phyloP scores from a whole-genome alignment of 2,797 vertebrate species.

The Hypotaenidia okinawae region DNA sequence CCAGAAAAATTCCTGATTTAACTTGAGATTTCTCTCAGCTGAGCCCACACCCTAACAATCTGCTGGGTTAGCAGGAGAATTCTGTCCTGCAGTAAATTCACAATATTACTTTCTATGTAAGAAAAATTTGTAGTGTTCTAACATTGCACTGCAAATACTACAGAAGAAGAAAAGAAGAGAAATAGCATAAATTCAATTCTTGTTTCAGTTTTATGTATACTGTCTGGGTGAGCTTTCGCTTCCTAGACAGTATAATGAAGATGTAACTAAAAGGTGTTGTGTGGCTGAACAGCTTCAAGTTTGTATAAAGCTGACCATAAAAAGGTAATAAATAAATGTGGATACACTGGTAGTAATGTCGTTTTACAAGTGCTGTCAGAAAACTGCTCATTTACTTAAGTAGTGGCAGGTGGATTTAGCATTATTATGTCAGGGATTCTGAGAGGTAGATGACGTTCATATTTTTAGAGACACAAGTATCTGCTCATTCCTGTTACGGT shows the following conservation, averaged over 20 bases:
- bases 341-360: background rate
- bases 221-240: constrained; percentile 44
- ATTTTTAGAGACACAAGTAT: constrained; percentile 36
- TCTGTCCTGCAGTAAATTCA: background rate
- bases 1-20: constrained; percentile 46
- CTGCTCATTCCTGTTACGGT: constrained; percentile 23
- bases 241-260: constrained; percentile 41
- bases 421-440: constrained; percentile 33
- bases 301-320: background rate
- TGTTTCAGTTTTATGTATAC: constrained; percentile 33
- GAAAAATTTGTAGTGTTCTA: background rate
- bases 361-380: background rate
- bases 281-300: constrained; percentile 34
- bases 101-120: background rate
- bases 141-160: background rate
- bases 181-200: background rate
- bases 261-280: constrained; percentile 35
- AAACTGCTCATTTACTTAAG: background rate
- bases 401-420: constrained; percentile 61
- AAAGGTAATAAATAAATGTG: constrained; percentile 33
- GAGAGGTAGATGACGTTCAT: constrained; percentile 40
- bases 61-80: constrained; percentile 27
- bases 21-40: constrained; percentile 53
- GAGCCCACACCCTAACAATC: constrained; percentile 60
- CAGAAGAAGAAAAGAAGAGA: constrained; percentile 30